Evolutionary conservation across 2,113 vertebrate species (phyloP).

Genomic region (Craseonycteris thonglongyai): DNA sequence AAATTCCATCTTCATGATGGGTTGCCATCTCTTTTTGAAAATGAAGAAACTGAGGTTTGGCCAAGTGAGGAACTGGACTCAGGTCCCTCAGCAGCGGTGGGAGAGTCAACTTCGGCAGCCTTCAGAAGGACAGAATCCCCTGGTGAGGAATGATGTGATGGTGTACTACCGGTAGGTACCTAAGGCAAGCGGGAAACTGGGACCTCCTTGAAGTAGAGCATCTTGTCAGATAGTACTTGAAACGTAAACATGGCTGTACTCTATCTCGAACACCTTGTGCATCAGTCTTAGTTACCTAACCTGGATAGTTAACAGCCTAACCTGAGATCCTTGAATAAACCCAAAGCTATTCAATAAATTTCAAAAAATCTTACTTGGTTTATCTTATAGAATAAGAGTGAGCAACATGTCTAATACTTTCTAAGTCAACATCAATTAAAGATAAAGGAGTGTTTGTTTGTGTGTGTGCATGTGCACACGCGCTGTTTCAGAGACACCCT

Average conservation of each 20-base stretch:
- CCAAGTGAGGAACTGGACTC: not conserved
- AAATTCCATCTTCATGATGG: not conserved
- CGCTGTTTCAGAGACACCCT: not conserved
- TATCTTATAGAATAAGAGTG: not conserved
- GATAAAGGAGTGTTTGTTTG: not conserved
- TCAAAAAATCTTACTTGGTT: not conserved
- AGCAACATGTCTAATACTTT: not conserved
- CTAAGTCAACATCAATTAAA: not conserved
- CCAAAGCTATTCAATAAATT: not conserved
- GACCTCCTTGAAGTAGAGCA: rapidly evolving
- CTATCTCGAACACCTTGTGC: not conserved
- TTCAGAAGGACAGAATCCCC: not conserved
- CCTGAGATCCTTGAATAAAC: not conserved
- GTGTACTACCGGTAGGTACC: not conserved
- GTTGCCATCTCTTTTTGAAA: not conserved
- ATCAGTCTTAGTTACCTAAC: not conserved
- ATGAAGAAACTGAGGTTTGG: not conserved
- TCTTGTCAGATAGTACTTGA: not conserved
- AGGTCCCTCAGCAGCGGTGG: no score
- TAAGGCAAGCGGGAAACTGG: rapidly evolving
- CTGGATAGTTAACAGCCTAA: not conserved
- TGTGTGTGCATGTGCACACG: rapidly evolving
- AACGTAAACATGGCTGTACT: not conserved
- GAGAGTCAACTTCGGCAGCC: no score
- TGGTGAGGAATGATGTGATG: rapidly evolving